Evolutionary conservation across 2,113 vertebrate species (phyloP), one percentile per base, ranked within the genome.

Genomic region (Takifugu bimaculatus): DNA sequence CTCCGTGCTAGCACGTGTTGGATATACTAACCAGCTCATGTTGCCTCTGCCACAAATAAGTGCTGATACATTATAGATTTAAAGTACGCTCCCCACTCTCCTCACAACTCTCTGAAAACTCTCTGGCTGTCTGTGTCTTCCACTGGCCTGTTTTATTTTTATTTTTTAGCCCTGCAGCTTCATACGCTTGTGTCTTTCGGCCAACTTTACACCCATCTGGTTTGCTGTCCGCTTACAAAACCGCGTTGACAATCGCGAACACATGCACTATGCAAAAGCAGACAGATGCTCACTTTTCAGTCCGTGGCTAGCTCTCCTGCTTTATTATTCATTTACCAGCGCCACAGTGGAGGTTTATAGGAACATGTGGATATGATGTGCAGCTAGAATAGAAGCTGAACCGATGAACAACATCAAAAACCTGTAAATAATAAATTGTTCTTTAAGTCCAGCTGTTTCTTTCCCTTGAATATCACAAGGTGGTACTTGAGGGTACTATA

Each of bases 261-360:
- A 27, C 26, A 62, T 68, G 72, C 49, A 14, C 52, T 10, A 25
- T 60, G 43, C 49, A 53, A 47, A 47, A 35, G 54, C 76, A 72
- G 56, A 65, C 61, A 68, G 72, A 75, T 54, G 70, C 63, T 66
- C 44, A 15, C 69, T 84, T 82, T 54, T 68, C 60, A 63, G 61
- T 69, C 26, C 0, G 7, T 20, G 4, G 56, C 65, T 63, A 68
- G 77, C 70, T 54, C 74, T 57, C 48, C 71, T 72, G 57, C 58
- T 82, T 65, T 75, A 80, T 86, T 80, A 85, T 77, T 80, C 54
- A 83, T 74, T 64, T 39, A 20, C 50, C 27, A 39, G 57, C 55
- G 65, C 57, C 65, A 66, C 68, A 35, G 71, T 61, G 57, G 57
- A 75, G 71, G 72, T 55, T 75, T 68, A 65, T 63, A 43, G 28